phyloP scores from a whole-genome alignment of 2,888 invertebrate genomes.

The Rhynchonema sp. region DNA sequence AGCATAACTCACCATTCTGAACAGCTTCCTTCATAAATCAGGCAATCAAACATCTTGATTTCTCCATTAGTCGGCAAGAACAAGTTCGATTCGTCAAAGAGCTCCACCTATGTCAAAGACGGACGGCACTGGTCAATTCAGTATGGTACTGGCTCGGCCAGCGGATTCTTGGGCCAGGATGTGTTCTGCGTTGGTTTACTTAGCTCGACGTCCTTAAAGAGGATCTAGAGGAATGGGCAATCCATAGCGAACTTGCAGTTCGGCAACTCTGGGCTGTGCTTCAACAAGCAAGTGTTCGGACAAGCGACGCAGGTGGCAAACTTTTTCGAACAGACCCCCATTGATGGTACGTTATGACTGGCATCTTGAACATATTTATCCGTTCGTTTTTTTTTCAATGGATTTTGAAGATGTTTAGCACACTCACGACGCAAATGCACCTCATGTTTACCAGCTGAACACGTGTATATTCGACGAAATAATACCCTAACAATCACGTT shows the following conservation, averaged over 20 bases:
- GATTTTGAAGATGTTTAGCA: no score
- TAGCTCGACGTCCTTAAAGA: no score
- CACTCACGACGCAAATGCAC: no score
- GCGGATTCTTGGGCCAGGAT: neutral
- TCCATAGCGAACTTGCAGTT: conserved; percentile 28
- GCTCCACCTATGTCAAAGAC: neutral
- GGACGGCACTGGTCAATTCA: neutral
- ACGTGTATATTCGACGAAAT: no score
- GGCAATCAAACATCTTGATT: no score
- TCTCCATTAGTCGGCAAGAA: neutral
- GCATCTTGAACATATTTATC: no score
- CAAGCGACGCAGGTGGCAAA: conserved; percentile 22
- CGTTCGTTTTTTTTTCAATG: no score
- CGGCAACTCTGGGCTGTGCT: conserved; percentile 20
- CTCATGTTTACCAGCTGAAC: no score
- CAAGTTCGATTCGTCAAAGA: neutral
- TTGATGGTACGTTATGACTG: no score
- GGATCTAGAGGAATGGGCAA: no score
- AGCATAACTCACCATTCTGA: neutral
- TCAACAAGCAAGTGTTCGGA: conserved; percentile 33
- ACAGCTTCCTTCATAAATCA: no score
- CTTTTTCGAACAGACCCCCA: neutral
- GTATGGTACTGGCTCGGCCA: neutral
- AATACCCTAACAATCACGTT: no score
- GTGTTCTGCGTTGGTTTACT: neutral